Base-by-base conservation (phyloP, 2,797 vertebrate species). In the Acanthopagrus latus region DNA sequence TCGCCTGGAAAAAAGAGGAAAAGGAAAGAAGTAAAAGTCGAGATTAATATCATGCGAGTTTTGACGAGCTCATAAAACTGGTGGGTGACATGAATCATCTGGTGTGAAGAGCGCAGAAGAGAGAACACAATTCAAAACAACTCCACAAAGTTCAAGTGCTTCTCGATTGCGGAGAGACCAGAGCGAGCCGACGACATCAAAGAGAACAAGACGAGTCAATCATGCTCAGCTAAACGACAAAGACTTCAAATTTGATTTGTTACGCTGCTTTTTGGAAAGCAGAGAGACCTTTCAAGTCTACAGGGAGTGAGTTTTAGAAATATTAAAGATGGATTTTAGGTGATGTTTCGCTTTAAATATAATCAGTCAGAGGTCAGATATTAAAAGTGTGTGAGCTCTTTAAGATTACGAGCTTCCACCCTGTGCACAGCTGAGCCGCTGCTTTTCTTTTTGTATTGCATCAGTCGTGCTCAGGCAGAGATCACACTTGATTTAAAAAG, bases 201-300 rank as follows among this genome's bases (percentile, higher is more conserved):
- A 68, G 57, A 18, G 73, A 80, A 70, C 23, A 48, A 27, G 70
- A 33, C 38, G 0, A 33, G 84, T 86, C 87, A 65, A 55, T 85
- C 80, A 74, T 2, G 46, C 77, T 79, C 20, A 58, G 82, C 74
- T 68, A 16, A 63, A 76, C 71, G 71, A 88, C 73, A 69, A 81
- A 77, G 72, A 62, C 65, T 17, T 33, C 20, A 33, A 69, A 85
- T 66, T 74, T 69, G 87, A 86, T 85, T 83, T 65, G 68, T 76
- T 64, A 17, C 20, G 79, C 76, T 64, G 11, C 82, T 78, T 51
- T 33, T 56, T 44, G 16, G 59, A 56, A 65, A 58, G 52, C 71
- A 57, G 47, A 69, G 63, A 10, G 62, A 71, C 74, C 60, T 80
- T 62, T 78, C 38, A 75, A 69, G 56, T 62, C 70, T 51, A 10